Base-by-base conservation (phyloP, 2,888 invertebrate genomes). In the Encarsia formosa region DNA sequence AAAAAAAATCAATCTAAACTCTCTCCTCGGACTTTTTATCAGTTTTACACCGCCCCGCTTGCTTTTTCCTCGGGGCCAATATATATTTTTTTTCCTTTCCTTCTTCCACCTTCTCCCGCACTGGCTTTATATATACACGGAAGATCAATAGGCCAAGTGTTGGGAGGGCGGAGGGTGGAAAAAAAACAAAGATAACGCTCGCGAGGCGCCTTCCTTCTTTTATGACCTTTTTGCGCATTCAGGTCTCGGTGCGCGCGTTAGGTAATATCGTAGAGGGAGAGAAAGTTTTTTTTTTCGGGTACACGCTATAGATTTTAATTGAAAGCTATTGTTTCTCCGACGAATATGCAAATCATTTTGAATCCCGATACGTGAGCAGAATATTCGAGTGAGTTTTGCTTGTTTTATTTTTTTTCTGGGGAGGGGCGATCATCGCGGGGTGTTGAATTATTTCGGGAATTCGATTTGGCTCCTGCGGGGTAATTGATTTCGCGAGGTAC, bases 341-440 rank as follows among this genome's bases (percentile, higher is more conserved):
- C 71, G 71, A 73, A 73, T 73, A 73, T 73, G 73, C 73, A 72
- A 73, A 73, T 73, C 66, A 72, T 70, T n/a, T n/a, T n/a, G 67
- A 67, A 29, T 16, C 15, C 11, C 61, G 58, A n/a, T 56, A 59
- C 59, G 60, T 56, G 51, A 56, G 40, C 32, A 13, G 32, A 5
- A 32, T n/a, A n/a, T 32, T 32, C 32, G 26, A 6, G 26, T 11
- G 5, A 26, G 8, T 26, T 6, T 11, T 26, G 5, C 26, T 11
- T 26, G 26, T 11, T 26, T 6, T 26, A 26, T 26, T 5, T 32
- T n/a, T 32, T n/a, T 15, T 5, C 2, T 15, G 32, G 6, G 13
- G 5, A 32, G n/a, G 5, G n/a, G n/a, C n/a, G 55, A 49, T 49
- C 41, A 38, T 54, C 46, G 38, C 41, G 49, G 31, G 38, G n/a